Percentiles rank a stretch among this genome's conserved stretches.
phyloP scores from a whole-genome alignment of 2,113 vertebrate genomes.

The Vulpes lagopus region DNA sequence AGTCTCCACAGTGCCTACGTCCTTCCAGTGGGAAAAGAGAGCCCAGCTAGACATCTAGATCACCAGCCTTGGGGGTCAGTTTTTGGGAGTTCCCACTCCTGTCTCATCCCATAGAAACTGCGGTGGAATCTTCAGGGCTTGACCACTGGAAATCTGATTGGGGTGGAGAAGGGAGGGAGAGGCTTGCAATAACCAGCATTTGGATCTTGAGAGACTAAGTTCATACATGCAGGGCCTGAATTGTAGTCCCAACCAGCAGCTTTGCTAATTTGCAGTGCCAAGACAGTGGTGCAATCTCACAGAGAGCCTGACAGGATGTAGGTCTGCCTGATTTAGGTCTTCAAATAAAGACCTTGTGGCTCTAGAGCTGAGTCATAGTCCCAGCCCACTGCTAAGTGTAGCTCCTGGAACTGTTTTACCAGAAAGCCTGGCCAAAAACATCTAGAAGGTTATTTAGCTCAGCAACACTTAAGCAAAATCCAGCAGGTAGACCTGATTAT shows the following conservation, averaged over 20 bases:
- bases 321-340: neutral
- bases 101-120: neutral
- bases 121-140: neutral
- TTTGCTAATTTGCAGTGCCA: neutral
- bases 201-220: neutral
- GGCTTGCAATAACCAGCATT: neutral
- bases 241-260: neutral
- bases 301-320: neutral
- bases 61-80: neutral
- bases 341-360: neutral
- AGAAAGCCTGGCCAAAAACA: neutral
- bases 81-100: neutral
- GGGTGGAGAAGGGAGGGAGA: neutral
- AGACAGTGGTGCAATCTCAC: neutral
- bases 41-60: too few species aligned
- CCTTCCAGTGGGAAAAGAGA: neutral
- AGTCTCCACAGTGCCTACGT: neutral
- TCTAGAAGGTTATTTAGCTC: neutral
- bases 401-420: neutral
- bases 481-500: neutral
- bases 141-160: neutral
- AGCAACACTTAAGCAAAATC: neutral
- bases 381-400: neutral
- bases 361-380: neutral
- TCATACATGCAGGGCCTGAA: neutral